A percentile compares a stretch with the other conserved stretches of the same genome.
Evolutionary conservation across 2,888 invertebrate genomes (phyloP).

Genomic region (Linnaemya vulpina): DNA sequence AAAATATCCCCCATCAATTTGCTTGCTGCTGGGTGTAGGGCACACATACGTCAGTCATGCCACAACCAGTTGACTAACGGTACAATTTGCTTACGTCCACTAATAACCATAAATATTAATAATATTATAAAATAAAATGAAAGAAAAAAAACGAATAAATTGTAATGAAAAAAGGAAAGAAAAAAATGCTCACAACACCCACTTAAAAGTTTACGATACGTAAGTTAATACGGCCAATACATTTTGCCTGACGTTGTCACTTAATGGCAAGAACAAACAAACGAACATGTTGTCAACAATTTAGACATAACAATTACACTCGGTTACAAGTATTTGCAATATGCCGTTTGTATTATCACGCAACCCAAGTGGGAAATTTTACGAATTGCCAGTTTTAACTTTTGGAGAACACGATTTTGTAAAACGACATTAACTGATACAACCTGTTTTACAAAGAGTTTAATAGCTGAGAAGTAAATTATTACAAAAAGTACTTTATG

Average conservation of each 20-base stretch:
- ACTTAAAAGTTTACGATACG: conserved; percentile 28
- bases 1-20: not conserved
- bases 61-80: conserved; percentile 5
- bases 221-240: conserved; percentile 13
- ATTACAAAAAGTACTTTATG: not conserved
- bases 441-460: too few species aligned
- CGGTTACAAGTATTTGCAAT: conserved; percentile 13
- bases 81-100: conserved; percentile 17
- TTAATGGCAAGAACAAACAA: conserved; percentile 48
- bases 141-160: conserved; percentile 14
- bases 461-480: not conserved
- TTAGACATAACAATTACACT: conserved; percentile 73
- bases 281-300: conserved; percentile 74
- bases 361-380: conserved; percentile 13
- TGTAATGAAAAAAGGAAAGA: not conserved
- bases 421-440: too few species aligned
- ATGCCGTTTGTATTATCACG: conserved; percentile 4
- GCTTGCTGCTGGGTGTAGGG: not conserved
- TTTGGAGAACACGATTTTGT: too few species aligned
- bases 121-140: conserved; percentile 27
- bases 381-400: too few species aligned
- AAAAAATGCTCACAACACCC: conserved; percentile 37
- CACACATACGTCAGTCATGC: not conserved
- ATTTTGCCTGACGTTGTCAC: conserved; percentile 60
- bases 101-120: conserved; percentile 41